A percentile compares a stretch with the other conserved stretches of the same genome.
phyloP scores from a whole-genome alignment of 2,113 vertebrate species.

The Salvelinus fontinalis region DNA sequence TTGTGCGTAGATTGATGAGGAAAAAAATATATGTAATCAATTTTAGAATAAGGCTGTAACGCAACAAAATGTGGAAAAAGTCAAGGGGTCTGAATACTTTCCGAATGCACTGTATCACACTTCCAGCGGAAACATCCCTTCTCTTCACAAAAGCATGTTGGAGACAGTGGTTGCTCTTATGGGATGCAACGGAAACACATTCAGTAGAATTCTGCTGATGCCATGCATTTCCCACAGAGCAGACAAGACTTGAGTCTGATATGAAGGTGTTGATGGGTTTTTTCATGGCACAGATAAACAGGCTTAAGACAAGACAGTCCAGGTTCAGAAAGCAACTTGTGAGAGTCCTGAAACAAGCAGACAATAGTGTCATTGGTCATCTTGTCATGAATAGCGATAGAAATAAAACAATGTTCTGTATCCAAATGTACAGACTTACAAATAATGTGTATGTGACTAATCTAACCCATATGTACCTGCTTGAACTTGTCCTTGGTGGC shows the following conservation, averaged over 20 bases:
- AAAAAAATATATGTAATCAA: no score
- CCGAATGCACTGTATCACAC: background rate
- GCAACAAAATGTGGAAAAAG: no score
- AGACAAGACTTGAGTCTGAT: slow-evolving; percentile 11
- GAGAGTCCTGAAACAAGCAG: slow-evolving; percentile 67
- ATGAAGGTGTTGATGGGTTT: slow-evolving; percentile 22
- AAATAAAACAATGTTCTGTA: background rate
- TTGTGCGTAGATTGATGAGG: no score
- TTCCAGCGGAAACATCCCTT: background rate
- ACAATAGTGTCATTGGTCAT: background rate
- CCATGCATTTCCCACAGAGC: slow-evolving; percentile 18
- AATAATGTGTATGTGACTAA: background rate
- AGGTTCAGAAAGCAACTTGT: slow-evolving; percentile 67
- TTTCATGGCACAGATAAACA: slow-evolving; percentile 38
- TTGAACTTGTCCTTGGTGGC: slow-evolving; percentile 83
- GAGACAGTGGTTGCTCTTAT: background rate
- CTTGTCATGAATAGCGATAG: background rate
- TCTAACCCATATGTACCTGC: slow-evolving; percentile 70
- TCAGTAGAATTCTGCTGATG: slow-evolving; percentile 36
- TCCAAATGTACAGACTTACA: background rate
- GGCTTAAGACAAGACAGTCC: background rate
- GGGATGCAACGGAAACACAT: slow-evolving; percentile 16
- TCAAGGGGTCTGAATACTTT: no score
- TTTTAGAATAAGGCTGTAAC: no score
- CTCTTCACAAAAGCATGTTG: background rate